Evolutionary conservation across 2,797 vertebrate genomes (phyloP).

Genomic region (Podarcis siculus): DNA sequence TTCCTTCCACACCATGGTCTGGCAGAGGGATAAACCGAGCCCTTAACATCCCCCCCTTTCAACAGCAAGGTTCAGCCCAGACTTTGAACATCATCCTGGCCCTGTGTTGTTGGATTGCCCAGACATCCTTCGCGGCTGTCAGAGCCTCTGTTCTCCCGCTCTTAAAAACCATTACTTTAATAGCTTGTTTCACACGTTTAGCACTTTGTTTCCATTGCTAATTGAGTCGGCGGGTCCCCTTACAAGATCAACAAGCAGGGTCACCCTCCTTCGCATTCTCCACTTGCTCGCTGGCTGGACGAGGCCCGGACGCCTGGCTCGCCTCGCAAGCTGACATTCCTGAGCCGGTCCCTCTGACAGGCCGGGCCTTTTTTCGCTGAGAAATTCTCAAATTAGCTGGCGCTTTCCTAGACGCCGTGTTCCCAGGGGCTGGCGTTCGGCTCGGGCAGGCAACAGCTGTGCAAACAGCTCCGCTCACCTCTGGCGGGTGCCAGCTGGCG

Average conservation of each 20-base stretch:
- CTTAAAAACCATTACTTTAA: not conserved
- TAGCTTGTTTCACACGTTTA: not conserved
- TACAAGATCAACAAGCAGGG: not conserved
- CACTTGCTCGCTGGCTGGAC: not conserved
- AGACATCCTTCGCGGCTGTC: not conserved
- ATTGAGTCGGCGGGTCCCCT: not conserved
- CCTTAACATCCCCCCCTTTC: not conserved
- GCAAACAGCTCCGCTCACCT: conserved; percentile 37
- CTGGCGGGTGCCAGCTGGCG: accelerated
- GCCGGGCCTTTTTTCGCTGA: accelerated
- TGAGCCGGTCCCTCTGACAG: conserved; percentile 8
- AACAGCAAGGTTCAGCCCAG: not conserved
- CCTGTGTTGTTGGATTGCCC: not conserved
- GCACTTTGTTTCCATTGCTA: accelerated
- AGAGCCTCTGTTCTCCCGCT: accelerated
- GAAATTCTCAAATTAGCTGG: not conserved
- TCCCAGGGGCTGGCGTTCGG: not conserved
- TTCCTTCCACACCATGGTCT: not conserved
- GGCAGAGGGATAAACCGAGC: not conserved
- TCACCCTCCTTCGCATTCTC: not conserved
- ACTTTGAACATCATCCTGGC: not conserved
- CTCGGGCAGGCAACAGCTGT: conserved; percentile 31
- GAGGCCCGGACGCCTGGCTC: not conserved
- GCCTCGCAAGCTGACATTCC: conserved; percentile 20
- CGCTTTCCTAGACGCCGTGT: conserved; percentile 19